Base-by-base conservation (phyloP, 2,113 vertebrate species). In the Cyphomyrus discorhynchus region DNA sequence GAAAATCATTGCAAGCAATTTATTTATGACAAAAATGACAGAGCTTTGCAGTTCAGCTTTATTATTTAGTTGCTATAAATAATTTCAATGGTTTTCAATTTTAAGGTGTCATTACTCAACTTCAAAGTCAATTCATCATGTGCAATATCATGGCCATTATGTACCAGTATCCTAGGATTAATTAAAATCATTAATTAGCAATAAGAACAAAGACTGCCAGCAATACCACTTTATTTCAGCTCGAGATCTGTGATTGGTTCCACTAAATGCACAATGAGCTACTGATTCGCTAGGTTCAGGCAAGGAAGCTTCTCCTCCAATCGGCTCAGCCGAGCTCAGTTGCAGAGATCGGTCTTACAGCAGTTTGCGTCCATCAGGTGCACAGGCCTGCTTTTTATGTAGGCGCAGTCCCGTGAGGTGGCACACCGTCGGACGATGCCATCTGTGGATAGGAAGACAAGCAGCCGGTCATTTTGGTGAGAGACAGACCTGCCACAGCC, bases 291-390 rank as follows among this genome's bases (percentile, higher is more conserved):
- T 42, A 80, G 5, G 74, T 80, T 1, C 31, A 42, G 35, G 35
- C 39, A 39, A 80, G 35, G 35, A 42, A 17, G 74, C 35, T 80
- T 80, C 35, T 80, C 4, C 2, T 35, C 31, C 74, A 42, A 8
- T 80, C 5, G 10, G 74, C 74, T 42, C 31, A 42, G 6, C 35
- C 45, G 27, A 86, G 86, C 52, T 87, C 52, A 87, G 35, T 87
- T 87, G 31, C 86, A 87, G 86, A 87, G 86, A 58, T 87, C 52
- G 13, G 15, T 87, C 15, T 21, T 58, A 39, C 86, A 87, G 86
- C 86, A 87, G 52, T n/a, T 19, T n/a, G 86, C 50, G 3, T 87
- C 86, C 86, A 87, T 50, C 52, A 87, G 49, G 21, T 87, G 86
- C 31, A 58, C 0, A 39, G 86, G 86, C 52, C 31, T 58, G 15